phyloP scores from a whole-genome alignment of 2,113 vertebrate genomes.

The Chamaetylas fuelleborni region DNA sequence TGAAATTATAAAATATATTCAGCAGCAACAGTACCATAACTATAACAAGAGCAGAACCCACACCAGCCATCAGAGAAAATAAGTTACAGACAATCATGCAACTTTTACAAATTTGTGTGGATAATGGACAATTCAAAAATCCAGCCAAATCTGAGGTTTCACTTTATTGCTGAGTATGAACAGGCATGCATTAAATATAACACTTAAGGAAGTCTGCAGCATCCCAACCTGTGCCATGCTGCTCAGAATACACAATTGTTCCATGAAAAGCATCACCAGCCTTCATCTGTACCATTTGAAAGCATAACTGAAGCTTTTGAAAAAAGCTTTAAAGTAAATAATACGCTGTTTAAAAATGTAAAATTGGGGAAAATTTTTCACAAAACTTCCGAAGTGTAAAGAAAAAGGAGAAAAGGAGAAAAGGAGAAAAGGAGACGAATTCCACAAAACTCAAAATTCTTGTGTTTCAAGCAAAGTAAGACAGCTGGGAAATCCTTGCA shows the following conservation, averaged over 20 bases:
- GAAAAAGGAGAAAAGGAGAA: neutral
- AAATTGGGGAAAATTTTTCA: neutral
- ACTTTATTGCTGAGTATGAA: neutral
- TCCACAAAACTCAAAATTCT: neutral
- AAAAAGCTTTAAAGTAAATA: neutral
- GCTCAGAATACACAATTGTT: neutral
- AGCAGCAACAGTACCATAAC: neutral
- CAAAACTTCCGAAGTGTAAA: neutral
- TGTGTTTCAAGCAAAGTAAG: neutral
- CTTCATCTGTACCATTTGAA: neutral
- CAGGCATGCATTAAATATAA: neutral
- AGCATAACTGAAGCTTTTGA: neutral
- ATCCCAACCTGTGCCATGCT: neutral
- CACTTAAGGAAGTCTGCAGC: neutral
- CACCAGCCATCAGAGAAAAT: neutral
- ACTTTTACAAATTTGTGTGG: neutral
- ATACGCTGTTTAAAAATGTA: neutral
- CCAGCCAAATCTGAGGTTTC: neutral
- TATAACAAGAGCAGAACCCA: neutral
- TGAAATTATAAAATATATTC: neutral
- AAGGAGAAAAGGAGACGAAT: neutral
- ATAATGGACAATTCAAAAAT: neutral
- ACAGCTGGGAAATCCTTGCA: neutral
- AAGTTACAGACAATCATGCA: neutral
- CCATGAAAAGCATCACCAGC: neutral